Evolutionary conservation across 1,140 invertebrate genomes (phyloP).

Genomic region (Aethina tumida): DNA sequence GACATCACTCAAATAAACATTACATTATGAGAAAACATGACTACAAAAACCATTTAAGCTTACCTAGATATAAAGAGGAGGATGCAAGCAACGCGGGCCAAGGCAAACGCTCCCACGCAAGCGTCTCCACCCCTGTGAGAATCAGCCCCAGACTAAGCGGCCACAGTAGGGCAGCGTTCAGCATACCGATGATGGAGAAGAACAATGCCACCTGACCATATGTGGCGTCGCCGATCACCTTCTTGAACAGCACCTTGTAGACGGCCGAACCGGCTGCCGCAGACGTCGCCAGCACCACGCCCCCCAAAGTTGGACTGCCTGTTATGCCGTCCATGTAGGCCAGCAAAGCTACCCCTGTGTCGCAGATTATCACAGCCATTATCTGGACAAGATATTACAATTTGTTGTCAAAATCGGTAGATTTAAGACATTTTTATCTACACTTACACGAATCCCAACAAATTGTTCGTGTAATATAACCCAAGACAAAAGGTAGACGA

Average conservation of each 20-base stretch:
- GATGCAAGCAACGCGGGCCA: slow-evolving; percentile 71
- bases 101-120: slow-evolving; percentile 67
- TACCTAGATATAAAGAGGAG: slow-evolving; percentile 67
- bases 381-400: slow-evolving; percentile 55
- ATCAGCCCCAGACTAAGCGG: slow-evolving; percentile 74
- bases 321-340: slow-evolving; percentile 95
- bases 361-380: slow-evolving; percentile 87
- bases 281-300: slow-evolving; percentile 80
- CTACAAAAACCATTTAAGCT: slow-evolving; percentile 20
- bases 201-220: slow-evolving; percentile 80
- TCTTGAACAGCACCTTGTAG: slow-evolving; percentile 86
- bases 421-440: background rate
- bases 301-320: slow-evolving; percentile 77
- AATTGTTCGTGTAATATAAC: slow-evolving; percentile 94
- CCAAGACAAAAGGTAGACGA: slow-evolving; percentile 90
- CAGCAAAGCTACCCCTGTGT: slow-evolving; percentile 85
- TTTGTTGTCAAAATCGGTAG: background rate
- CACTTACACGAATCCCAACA: slow-evolving; percentile 83
- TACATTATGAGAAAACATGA: background rate
- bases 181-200: slow-evolving; percentile 74
- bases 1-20: background rate
- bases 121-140: slow-evolving; percentile 70
- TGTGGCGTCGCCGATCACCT: slow-evolving; percentile 79
- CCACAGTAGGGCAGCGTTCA: slow-evolving; percentile 78
- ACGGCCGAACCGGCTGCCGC: slow-evolving; percentile 84